Base-by-base conservation (phyloP, 2,888 invertebrate species). In the Epinotia demarniana region DNA sequence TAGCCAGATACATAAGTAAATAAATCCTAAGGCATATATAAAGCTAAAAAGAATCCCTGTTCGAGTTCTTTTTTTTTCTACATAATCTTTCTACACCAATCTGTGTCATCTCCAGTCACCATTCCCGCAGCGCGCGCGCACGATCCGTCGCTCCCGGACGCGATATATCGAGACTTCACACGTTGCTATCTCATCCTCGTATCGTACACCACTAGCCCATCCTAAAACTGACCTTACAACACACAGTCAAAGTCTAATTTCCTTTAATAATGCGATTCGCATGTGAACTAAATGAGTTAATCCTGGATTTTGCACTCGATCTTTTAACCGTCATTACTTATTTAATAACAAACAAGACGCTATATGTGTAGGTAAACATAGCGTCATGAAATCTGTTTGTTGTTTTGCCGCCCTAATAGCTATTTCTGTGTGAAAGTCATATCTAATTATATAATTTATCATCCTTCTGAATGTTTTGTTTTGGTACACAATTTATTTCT, bases 331-430 rank as follows among this genome's bases (percentile, higher is more conserved):
- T 69, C 58, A 61, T 61, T 39, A 16, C 19, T 53, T 61, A 66
- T 55, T 75, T 55, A 72, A 72, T 71, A 72, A 75, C 67, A 71
- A 75, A 72, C 61, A 55, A 55, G 71, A 66, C 61, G 53, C n/a
- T 55, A 49, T 49, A 71, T 23, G 66, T 57, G 71, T 63, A 49
- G 16, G 49, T 16, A 71, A 67, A 71, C 71, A 61, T 67, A 61
- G 18, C 67, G 61, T 62, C 71, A 61, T 49, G 58, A 46, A 16
- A 67, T 67, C 39, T 67, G 57, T 66, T 75, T 60, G 70, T 60
- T 70, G 58, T 70, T 68, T 75, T 71, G 6, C 60, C 33, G 60
- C 18, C 33, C 64, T 16, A n/a, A 55, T 23, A 43, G 61, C 55
- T 62, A 66, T 49, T 58, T 73, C 67, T 66, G 49, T 58, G 60